phyloP scores from a whole-genome alignment of 2,113 vertebrate species.

The Thymallus thymallus region DNA sequence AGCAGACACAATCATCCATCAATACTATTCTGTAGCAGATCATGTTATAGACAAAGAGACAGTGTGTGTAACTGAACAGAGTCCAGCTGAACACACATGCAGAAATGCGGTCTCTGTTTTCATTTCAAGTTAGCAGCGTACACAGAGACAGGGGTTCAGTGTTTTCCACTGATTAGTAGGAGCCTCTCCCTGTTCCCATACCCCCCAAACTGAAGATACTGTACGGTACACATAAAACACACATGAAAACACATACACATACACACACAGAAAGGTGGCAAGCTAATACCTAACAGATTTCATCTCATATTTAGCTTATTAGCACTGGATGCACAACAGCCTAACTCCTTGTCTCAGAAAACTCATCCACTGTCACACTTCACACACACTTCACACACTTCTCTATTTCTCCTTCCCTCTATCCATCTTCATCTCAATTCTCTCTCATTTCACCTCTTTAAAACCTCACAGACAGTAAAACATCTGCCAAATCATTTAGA shows the following conservation, averaged over 20 bases:
- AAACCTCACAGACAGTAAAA: neutral
- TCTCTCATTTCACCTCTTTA: neutral
- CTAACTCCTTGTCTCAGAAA: constrained; percentile 46
- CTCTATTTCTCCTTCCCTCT: neutral
- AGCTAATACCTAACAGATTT: constrained; percentile 3
- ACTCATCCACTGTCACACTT: constrained; percentile 5
- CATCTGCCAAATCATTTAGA: neutral
- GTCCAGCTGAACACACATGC: too few relatives aligned
- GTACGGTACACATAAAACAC: constrained; percentile 1
- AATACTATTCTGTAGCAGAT: too few relatives aligned
- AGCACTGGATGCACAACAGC: constrained; percentile 46
- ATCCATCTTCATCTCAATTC: constrained; percentile 2
- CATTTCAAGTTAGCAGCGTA: neutral
- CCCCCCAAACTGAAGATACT: neutral
- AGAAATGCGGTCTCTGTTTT: neutral
- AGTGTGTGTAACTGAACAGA: too few relatives aligned
- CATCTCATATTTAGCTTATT: constrained; percentile 62
- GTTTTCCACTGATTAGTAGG: constrained; percentile 29
- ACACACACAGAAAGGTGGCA: too few relatives aligned
- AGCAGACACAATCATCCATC: too few relatives aligned
- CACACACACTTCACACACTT: neutral
- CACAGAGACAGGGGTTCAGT: constrained; percentile 17
- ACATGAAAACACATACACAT: neutral
- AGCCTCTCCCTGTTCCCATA: neutral
- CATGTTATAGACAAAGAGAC: too few relatives aligned